Percentiles rank a stretch among this genome's conserved stretches.
These are phyloP conservation scores for Megalonaias nervosa DNA, from an alignment of 1,140 invertebrate species.

Conservation along the genomic window DNA sequence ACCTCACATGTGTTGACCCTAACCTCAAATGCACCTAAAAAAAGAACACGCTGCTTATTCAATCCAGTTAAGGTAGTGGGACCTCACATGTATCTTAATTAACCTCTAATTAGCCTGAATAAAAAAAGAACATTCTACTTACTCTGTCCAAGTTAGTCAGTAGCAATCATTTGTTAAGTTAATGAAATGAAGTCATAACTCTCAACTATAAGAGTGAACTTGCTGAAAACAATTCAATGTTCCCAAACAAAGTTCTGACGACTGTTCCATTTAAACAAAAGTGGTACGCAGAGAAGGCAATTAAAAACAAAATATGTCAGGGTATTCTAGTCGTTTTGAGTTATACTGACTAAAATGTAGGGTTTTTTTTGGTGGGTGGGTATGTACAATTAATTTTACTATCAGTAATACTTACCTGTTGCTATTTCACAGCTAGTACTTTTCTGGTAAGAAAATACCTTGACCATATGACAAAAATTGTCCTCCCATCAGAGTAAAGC, in stretches of 20 bases:
- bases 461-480: no score
- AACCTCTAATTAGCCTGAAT: constrained; percentile 73
- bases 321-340: no score
- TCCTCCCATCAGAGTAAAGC: no score
- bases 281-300: not conserved
- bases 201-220: not conserved
- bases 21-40: constrained; percentile 73
- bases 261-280: not conserved
- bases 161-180: not conserved
- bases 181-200: not conserved
- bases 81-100: constrained; percentile 89
- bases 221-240: not conserved
- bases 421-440: no score
- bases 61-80: constrained; percentile 76
- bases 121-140: not conserved
- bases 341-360: no score
- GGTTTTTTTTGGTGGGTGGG: no score
- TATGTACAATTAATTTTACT: no score
- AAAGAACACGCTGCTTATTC: not conserved
- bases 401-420: no score
- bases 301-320: no score
- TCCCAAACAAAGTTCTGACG: not conserved
- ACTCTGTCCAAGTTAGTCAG: constrained; percentile 34
- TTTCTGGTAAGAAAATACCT: no score
- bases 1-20: constrained; percentile 89